A percentile compares a stretch with the other conserved stretches of the same genome.
phyloP scores from a whole-genome alignment of 2,113 vertebrate species.

The Archocentrus centrarchus region DNA sequence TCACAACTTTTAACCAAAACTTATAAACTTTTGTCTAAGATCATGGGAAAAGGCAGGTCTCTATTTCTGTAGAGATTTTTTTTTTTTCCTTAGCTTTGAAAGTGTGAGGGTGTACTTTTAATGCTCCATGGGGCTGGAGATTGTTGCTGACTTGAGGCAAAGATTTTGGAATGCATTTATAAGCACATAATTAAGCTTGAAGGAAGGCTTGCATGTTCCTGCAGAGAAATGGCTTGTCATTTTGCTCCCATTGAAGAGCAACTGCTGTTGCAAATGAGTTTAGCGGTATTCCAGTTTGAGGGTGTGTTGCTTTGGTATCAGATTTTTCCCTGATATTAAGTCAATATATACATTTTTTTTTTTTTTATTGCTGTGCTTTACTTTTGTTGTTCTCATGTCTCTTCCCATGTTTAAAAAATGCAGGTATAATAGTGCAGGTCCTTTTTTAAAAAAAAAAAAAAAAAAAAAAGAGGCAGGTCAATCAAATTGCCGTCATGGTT shows the following conservation, averaged over 20 bases:
- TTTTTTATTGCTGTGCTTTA: too few species aligned
- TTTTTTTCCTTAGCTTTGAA: background rate
- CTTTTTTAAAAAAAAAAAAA: too few species aligned
- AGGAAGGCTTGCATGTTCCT: conserved; percentile 28
- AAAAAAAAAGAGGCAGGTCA: too few species aligned
- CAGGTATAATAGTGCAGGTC: background rate
- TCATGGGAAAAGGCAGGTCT: background rate
- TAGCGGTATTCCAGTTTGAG: conserved; percentile 10
- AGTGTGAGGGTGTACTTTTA: background rate
- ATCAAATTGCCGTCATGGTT: background rate
- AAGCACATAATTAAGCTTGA: conserved; percentile 32
- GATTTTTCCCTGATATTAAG: background rate
- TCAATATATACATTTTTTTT: too few species aligned
- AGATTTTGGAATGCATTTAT: conserved; percentile 27
- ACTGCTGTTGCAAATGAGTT: background rate
- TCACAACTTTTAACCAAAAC: background rate
- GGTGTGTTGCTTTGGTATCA: background rate
- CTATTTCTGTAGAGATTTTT: background rate
- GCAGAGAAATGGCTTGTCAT: conserved; percentile 4
- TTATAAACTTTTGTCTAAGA: background rate
- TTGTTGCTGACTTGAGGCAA: conserved; percentile 19
- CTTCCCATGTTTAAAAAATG: background rate
- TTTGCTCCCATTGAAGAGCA: background rate
- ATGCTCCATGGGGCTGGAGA: background rate
- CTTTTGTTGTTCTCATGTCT: background rate